Conservation (phyloP, 1,140 invertebrate species). For the Cherax quadricarinatus region DNA sequence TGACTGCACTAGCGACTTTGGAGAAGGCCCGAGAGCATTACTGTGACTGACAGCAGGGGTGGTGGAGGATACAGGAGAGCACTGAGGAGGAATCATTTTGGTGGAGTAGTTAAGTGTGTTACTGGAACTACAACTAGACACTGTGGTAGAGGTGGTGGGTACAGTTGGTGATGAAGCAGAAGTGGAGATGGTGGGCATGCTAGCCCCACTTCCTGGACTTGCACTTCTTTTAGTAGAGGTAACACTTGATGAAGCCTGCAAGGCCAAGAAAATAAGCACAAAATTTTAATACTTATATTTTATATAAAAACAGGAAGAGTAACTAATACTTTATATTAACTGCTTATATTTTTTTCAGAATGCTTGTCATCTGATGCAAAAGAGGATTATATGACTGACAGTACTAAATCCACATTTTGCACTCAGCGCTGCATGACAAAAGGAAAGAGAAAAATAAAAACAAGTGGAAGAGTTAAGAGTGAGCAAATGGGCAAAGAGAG, state of each 20-base stretch:
- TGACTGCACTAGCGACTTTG: constrained; percentile 32
- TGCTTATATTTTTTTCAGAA: no score
- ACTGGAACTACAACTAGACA: constrained; percentile 9
- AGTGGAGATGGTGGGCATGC: constrained; percentile 63
- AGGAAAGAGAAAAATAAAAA: no score
- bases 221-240: constrained; percentile 15
- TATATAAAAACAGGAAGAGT: no score
- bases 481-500: no score
- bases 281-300: no score
- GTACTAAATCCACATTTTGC: no score
- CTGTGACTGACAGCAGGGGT: constrained; percentile 4
- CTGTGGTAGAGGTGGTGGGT: constrained; percentile 58
- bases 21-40: constrained; percentile 43
- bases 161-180: constrained; percentile 52
- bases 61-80: constrained; percentile 40
- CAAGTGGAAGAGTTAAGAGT: no score
- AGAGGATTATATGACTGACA: no score
- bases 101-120: constrained; percentile 21
- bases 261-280: background rate
- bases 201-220: constrained; percentile 42
- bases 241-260: background rate
- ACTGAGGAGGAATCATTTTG: constrained; percentile 50
- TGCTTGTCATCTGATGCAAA: no score
- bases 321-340: no score
- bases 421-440: no score